Evolutionary conservation across 2,797 vertebrate genomes (phyloP).

Genomic region (Hephaestus fuliginosus): DNA sequence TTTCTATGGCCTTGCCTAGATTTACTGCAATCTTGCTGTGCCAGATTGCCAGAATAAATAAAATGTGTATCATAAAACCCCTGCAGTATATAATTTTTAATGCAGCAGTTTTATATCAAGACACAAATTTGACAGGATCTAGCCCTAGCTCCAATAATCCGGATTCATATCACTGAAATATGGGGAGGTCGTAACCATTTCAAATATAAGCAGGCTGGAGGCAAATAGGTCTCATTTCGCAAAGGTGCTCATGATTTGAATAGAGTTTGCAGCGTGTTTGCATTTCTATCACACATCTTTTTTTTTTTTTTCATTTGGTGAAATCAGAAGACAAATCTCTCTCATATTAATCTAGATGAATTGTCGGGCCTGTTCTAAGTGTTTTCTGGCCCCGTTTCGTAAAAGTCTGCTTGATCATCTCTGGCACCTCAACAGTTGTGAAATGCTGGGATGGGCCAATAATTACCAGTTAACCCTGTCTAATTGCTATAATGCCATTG

Average conservation of each 20-base stretch:
- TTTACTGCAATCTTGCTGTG: slow-evolving; percentile 61
- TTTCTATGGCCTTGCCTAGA: slow-evolving; percentile 39
- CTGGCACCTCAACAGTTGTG: background rate
- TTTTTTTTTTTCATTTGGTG: slow-evolving; percentile 14
- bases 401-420: background rate
- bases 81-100: slow-evolving; percentile 64
- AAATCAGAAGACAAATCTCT: slow-evolving; percentile 9
- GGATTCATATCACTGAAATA: slow-evolving; percentile 61
- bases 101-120: slow-evolving; percentile 53
- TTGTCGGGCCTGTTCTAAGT: slow-evolving; percentile 2
- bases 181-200: slow-evolving; percentile 39
- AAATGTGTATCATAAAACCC: slow-evolving; percentile 65
- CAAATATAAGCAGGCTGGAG: slow-evolving; percentile 17
- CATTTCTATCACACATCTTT: slow-evolving; percentile 2
- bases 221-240: slow-evolving; percentile 47
- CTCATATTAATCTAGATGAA: background rate
- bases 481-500: slow-evolving; percentile 15
- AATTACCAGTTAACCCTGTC: slow-evolving; percentile 1
- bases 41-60: slow-evolving; percentile 66
- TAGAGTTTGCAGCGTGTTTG: slow-evolving; percentile 25
- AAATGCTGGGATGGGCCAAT: slow-evolving; percentile 6
- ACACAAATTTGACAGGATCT: slow-evolving; percentile 68
- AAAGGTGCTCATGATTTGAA: slow-evolving; percentile 30
- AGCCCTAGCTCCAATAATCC: slow-evolving; percentile 61
- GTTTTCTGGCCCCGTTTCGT: background rate